Evolutionary conservation across 2,797 vertebrate species (phyloP).

Genomic region (Pitangus sulphuratus): DNA sequence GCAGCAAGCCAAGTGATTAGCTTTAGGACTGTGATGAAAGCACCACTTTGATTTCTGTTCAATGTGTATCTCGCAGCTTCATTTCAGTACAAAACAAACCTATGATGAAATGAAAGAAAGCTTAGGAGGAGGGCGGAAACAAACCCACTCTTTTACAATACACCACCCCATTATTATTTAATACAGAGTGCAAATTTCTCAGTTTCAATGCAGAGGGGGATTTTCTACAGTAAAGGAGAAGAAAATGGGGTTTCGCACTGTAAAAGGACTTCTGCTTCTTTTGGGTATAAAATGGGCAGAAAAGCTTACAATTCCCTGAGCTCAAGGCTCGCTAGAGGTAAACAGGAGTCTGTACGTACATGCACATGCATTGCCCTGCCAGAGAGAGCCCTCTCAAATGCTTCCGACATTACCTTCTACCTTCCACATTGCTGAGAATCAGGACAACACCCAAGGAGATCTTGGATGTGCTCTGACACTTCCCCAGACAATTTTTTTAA

Average conservation of each 20-base stretch:
- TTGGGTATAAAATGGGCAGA: not conserved
- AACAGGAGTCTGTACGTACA: accelerated
- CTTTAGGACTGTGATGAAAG: not conserved
- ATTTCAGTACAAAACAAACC: not conserved
- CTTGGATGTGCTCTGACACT: not conserved
- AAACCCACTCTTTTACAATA: not conserved
- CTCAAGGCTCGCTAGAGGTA: not conserved
- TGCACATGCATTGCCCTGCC: not conserved
- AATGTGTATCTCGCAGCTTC: not conserved
- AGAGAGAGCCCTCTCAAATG: not conserved
- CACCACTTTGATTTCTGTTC: not conserved
- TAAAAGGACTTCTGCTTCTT: not conserved
- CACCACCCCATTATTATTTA: slow-evolving; percentile 24
- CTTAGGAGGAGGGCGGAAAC: not conserved
- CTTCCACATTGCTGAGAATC: not conserved
- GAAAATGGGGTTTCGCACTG: not conserved
- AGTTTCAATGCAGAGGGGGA: not conserved
- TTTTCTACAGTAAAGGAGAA: slow-evolving; percentile 2
- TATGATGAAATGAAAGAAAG: not conserved
- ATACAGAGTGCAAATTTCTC: not conserved
- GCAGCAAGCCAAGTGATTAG: slow-evolving; percentile 26
- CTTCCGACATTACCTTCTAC: not conserved
- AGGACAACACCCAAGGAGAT: not conserved
- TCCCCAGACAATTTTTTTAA: not conserved
- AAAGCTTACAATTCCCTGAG: not conserved